Base-by-base conservation (phyloP, 1,140 invertebrate genomes). In the Camponotus vicinus region DNA sequence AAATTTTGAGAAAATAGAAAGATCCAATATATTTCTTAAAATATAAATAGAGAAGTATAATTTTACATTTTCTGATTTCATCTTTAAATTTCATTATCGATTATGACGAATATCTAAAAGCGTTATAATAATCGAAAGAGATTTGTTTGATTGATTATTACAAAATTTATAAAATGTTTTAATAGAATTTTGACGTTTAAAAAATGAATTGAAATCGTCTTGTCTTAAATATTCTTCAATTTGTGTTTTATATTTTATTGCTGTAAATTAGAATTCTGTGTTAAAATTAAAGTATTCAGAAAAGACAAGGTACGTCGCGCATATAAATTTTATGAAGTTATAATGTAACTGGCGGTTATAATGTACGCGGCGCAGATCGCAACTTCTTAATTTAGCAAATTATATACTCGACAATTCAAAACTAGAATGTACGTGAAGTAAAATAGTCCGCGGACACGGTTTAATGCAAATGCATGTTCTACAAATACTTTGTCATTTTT, bases 361-460 rank as follows among this genome's bases (percentile, higher is more conserved):
- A 59, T 37, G 37, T 13, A 57, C 34, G 32, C 4, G 2, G 8
- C 15, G 2, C 52, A 11, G 6, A 37, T 21, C 9, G 49, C 34
- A 61, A 37, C 8, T 55, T 32, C 40, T 76, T 76, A 76, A 76
- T 76, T 76, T 32, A 15, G 37, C 8, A 61, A 61, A 76, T 61
- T 76, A 21, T 37, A 40, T 18, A n/a, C 40, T 57, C 40, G 18
- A 34, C 59, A 77, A 77, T 77, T 40, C 45, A 27, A 37, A 4
- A 77, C 27, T 40, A 34, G 27, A 77, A 63, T 77, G 32, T 21
- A 73, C 5, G 40, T 8, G 75, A 64, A 40, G 11, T 77, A 45
- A 52, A 52, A 77, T 64, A 40, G 59, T 63, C 59, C 40, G 75
- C 18, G 37, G 32, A n/a, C 13, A 8, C 37, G 57, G n/a, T 15